Base-by-base conservation (phyloP, 2,797 vertebrate species). In the Poeciliopsis paucimaculata region DNA sequence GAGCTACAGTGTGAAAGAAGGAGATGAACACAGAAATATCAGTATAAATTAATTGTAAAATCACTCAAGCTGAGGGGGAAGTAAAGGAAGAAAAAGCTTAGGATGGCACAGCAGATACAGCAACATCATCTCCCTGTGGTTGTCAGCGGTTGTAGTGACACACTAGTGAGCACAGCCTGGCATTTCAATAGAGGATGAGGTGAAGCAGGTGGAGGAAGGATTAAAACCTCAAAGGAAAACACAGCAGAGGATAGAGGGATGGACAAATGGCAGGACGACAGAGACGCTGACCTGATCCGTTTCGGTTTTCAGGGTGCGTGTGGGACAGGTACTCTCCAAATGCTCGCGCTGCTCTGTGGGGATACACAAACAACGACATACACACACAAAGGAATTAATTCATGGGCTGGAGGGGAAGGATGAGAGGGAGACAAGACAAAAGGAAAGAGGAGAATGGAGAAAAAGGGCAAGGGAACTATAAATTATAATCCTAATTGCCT, bases 311-410 rank as follows among this genome's bases (percentile, higher is more conserved):
- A 26, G 97, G 97, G 91, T 98, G 97, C 84, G 96, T 97, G 94
- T 99, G 98, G 79, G 97, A 98, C 94, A 99, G 96, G 92, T 98
- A 98, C 87, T 99, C 98, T 95, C 98, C 98, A 90, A 99, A 99
- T 84, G 97, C 97, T 94, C 97, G 95, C 12, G 98, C 98, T 91
- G 98, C 98, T 96, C 98, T 99, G 96, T 89, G 85, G 87, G 79
- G 81, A 95, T 79, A 92, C 85, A 92, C 87, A 87, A 75, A 93
- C 82, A 91, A 1, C 13, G 41, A 71, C 68, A 70, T 78, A 92
- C 86, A 92, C 89, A 91, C 85, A 92, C 81, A 92, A 83, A 88
- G 77, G 92, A 89, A 88, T 93, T 90, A 91, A 90, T 87, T 92
- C 77, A 93, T 77, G 87, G 86, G 64, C n/a, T 78, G 88, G 73